Conservation (phyloP, 2,888 invertebrate species). For the Thymelicus acteon region DNA sequence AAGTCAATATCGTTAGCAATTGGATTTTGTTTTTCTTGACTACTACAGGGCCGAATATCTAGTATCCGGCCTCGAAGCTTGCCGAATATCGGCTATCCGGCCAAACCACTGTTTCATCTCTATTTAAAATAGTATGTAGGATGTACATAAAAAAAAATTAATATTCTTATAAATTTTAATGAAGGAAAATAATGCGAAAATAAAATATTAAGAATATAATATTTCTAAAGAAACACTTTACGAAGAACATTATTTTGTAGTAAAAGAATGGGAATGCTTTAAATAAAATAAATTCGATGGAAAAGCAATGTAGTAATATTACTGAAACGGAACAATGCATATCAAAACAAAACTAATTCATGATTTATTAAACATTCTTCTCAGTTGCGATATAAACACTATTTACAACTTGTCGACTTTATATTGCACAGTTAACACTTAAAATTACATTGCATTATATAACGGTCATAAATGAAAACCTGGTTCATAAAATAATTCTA, state of each 20-base stretch:
- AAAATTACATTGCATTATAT: constrained; percentile 72
- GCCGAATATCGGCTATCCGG: no score
- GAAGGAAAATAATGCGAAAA: constrained; percentile 78
- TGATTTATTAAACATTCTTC: constrained; percentile 55
- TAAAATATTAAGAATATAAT: constrained; percentile 80
- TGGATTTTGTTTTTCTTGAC: no score
- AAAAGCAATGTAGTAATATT: constrained; percentile 60
- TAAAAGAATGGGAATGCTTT: constrained; percentile 75
- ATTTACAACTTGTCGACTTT: constrained; percentile 69
- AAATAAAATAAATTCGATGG: constrained; percentile 74
- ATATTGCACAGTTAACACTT: constrained; percentile 83
- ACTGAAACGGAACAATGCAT: constrained; percentile 56
- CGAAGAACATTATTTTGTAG: constrained; percentile 63
- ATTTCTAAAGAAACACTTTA: constrained; percentile 74
- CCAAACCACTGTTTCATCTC: no score
- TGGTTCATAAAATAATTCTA: constrained; percentile 37
- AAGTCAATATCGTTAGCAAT: no score
- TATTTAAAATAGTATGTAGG: no score
- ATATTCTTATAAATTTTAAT: constrained; percentile 68
- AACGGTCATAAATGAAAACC: constrained; percentile 37
- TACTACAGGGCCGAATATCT: no score
- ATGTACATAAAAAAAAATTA: constrained; percentile 44
- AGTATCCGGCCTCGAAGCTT: no score
- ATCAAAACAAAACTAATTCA: constrained; percentile 55
- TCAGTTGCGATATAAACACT: constrained; percentile 50